Base-by-base conservation (phyloP, 1,140 invertebrate species). In the Sogatella furcifera region DNA sequence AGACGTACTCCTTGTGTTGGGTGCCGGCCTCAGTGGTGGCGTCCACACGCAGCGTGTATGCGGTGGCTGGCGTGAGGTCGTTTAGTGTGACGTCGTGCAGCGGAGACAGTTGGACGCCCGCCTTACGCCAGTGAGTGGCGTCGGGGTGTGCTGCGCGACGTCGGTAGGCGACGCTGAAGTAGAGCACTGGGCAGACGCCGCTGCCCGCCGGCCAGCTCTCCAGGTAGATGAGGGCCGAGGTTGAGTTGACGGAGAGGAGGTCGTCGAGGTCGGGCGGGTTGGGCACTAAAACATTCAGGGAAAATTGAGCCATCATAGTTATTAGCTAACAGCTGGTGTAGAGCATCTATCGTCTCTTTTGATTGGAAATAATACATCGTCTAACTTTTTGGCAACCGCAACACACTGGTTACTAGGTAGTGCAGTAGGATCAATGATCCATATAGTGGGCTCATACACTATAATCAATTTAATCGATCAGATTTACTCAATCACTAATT, bases 1-100 rank as follows among this genome's bases (percentile, higher is more conserved):
- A 90, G 70, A 88, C 83, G 74, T 88, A 89, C 56, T 84, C 80
- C 31, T 81, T 81, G 19, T 79, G 78, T 0, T 83, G 83, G 49
- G 77, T 79, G 0, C 89, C 90, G 14, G 90, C 89, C 59, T 89
- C 88, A 68, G 87, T 91, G 64, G 85, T 81, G 1, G 88, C 90
- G 0, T 84, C 84, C 14, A 93, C 77, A 65, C 84, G 80, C 63
- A 93, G 70, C 65, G 83, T 82, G 71, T 92, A 91, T 82, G 86
- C 88, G 10, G 84, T 85, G 1, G 84, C 86, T 0, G 87, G 81
- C 31, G 79, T 74, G 62, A 93, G 78, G 66, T 88, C 82, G 0
- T 84, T 77, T 21, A 86, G 74, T 17, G 85, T 75, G 64, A 85
- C 72, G 57, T 82, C 83, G 59, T 88, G 78, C 22, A 68, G 67